A percentile compares a stretch with the other conserved stretches of the same genome.
Evolutionary conservation across 2,888 invertebrate species (phyloP).

Genomic region (Euzetes globulus): DNA sequence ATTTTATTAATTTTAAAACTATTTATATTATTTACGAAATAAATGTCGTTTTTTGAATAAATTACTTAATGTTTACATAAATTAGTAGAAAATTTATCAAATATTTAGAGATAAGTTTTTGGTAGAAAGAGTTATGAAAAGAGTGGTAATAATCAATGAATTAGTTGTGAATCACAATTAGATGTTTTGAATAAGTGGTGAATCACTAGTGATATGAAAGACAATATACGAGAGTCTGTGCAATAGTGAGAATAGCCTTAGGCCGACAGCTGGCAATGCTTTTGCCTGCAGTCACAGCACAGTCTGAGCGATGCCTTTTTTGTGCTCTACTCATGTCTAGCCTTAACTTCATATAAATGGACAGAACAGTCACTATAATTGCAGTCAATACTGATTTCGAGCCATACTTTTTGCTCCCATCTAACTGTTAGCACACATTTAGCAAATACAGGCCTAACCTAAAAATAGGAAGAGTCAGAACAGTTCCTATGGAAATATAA

Average conservation of each 20-base stretch:
- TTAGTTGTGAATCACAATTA: too few relatives aligned
- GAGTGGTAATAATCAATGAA: too few relatives aligned
- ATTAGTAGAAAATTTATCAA: too few relatives aligned
- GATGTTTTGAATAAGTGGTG: not conserved
- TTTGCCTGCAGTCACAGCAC: not conserved
- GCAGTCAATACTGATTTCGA: not conserved
- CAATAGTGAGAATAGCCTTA: slow-evolving; percentile 1
- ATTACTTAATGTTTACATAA: too few relatives aligned
- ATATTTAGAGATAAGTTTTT: too few relatives aligned
- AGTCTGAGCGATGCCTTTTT: not conserved
- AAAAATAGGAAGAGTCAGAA: not conserved
- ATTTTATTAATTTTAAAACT: not conserved
- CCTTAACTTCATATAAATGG: not conserved
- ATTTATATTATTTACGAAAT: not conserved
- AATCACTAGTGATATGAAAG: not conserved
- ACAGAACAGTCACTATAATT: not conserved
- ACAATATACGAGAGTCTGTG: not conserved
- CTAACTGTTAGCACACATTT: not conserved
- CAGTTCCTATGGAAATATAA: not conserved
- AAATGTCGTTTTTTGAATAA: not conserved
- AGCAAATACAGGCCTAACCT: not conserved
- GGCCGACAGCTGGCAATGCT: slow-evolving; percentile 29
- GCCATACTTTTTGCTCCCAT: not conserved
- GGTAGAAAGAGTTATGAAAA: too few relatives aligned
- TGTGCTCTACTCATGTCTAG: slow-evolving; percentile 1